These are phyloP conservation scores for Oegoconia quadripuncta DNA, from an alignment of 2,888 invertebrate genomes.

Conservation along the genomic window DNA sequence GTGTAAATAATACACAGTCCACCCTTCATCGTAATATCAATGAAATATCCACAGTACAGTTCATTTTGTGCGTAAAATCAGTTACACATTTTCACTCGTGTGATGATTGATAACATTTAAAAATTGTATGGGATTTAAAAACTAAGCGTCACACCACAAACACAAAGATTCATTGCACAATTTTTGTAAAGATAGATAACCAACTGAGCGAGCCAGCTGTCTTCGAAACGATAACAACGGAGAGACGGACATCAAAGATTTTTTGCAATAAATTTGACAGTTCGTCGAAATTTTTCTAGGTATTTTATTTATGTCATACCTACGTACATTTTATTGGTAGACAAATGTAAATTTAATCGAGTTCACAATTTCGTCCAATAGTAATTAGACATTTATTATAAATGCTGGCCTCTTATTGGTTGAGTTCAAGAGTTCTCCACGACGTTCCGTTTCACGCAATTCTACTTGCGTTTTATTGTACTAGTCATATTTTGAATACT, in stretches of 20 bases:
- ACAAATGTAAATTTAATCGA: conserved; percentile 24
- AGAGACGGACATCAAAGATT: not conserved
- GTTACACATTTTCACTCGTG: conserved; percentile 48
- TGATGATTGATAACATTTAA: conserved; percentile 27
- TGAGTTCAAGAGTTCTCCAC: conserved; percentile 11
- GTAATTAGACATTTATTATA: conserved; percentile 52
- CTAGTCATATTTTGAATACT: not conserved
- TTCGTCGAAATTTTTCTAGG: not conserved
- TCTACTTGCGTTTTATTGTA: not conserved
- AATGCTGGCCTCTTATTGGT: conserved; percentile 38
- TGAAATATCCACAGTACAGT: conserved; percentile 70
- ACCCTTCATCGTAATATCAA: conserved; percentile 80
- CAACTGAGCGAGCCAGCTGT: conserved; percentile 28
- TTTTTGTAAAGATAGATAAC: conserved; percentile 26
- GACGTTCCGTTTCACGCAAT: conserved; percentile 33
- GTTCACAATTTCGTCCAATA: conserved; percentile 41
- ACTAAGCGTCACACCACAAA: conserved; percentile 23
- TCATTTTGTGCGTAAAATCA: conserved; percentile 70
- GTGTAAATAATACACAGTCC: conserved; percentile 79
- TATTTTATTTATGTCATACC: not conserved
- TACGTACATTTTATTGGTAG: conserved; percentile 35
- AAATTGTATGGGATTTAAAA: conserved; percentile 5
- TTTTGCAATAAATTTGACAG: conserved; percentile 5
- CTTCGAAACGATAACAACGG: conserved; percentile 28
- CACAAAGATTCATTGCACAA: conserved; percentile 39